Base-by-base conservation (phyloP, 2,888 invertebrate species). In the Euspilapteryx auroguttella region DNA sequence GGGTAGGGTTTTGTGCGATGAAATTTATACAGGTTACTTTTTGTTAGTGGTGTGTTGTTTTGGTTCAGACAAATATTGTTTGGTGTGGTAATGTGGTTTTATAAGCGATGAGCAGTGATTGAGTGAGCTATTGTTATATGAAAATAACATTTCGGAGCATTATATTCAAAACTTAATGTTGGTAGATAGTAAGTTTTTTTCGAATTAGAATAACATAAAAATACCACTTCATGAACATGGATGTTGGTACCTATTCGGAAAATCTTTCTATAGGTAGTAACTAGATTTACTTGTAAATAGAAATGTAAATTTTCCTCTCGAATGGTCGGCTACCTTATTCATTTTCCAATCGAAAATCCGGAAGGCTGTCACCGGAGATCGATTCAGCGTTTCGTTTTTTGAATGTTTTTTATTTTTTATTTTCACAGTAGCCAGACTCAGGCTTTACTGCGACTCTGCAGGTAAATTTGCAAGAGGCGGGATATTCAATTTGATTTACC, bases 231-330 rank as follows among this genome's bases (percentile, higher is more conserved):
- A n/a, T n/a, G n/a, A n/a, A n/a, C n/a, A n/a, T n/a, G n/a, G n/a
- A n/a, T n/a, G n/a, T n/a, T n/a, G n/a, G n/a, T n/a, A n/a, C n/a
- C n/a, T n/a, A n/a, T n/a, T n/a, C n/a, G n/a, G n/a, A n/a, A n/a
- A n/a, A n/a, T n/a, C n/a, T n/a, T n/a, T n/a, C n/a, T n/a, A n/a
- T n/a, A n/a, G n/a, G n/a, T n/a, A n/a, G n/a, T n/a, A n/a, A n/a
- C n/a, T n/a, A n/a, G n/a, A n/a, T n/a, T 69, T 61, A 68, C 53
- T 68, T 69, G 71, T 75, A 68, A 71, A 73, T 73, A 75, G 73
- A 75, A 71, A 73, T 75, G 73, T 71, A 75, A 73, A 75, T 73
- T 66, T 58, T 49, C 44, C 56, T 56, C 58, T 61, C 63, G 66
- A 56, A 62, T 68, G 68, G 57, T 51, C 59, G 49, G 66, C 71